phyloP scores from a whole-genome alignment of 2,113 vertebrate genomes.

The Mus pahari region DNA sequence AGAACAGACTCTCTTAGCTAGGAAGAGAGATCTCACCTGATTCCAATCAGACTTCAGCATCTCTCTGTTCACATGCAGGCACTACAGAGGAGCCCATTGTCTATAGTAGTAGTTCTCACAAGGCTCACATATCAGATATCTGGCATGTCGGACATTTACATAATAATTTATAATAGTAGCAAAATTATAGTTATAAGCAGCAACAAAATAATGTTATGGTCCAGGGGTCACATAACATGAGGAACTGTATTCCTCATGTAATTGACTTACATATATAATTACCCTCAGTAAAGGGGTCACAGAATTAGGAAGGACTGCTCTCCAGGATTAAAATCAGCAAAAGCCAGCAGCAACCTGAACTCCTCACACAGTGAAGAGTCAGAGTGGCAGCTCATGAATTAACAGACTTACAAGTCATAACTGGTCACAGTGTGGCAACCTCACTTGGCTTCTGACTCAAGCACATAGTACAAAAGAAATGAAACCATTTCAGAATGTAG shows the following conservation, averaged over 20 bases:
- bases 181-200: neutral
- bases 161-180: neutral
- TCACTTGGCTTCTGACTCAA: neutral
- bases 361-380: constrained; percentile 8
- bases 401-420: neutral
- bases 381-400: neutral
- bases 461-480: neutral
- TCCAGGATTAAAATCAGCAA: neutral
- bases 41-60: neutral
- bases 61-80: neutral
- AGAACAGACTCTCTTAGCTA: neutral
- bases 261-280: too few species aligned
- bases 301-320: neutral
- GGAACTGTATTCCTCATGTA: neutral
- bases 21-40: neutral
- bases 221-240: neutral
- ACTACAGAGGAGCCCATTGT: neutral
- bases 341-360: neutral
- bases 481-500: constrained; percentile 22
- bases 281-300: neutral
- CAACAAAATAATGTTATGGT: neutral
- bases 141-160: neutral
- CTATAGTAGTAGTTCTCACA: neutral
- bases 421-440: neutral
- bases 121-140: neutral